Base-by-base conservation (phyloP, 2,797 vertebrate genomes). In the Tokudaia muenninki region DNA sequence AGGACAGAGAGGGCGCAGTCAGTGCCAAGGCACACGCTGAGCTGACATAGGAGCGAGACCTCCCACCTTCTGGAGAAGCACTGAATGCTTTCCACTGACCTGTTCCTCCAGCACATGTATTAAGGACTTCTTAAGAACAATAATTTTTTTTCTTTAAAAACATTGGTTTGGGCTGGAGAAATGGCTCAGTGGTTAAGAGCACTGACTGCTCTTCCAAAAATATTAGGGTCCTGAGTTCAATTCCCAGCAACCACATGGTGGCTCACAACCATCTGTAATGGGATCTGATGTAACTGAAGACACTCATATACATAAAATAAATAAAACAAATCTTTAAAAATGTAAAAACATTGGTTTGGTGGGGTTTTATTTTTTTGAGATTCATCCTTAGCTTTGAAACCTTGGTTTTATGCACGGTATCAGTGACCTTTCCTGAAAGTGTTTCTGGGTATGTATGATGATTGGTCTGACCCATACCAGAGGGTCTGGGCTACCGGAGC, bases 401-500 rank as follows among this genome's bases (percentile, higher is more conserved):
- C 8, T 82, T 34, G 44, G 16, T 75, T 65, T 74, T 26, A 50
- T 31, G 47, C 1, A 3, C 7, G 61, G 77, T 63, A 47, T 34
- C 61, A 57, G 59, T 57, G 75, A 78, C 31, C 47, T 79, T 37
- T 84, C 41, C 77, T 1, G 1, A 55, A 82, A 63, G 50, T 9
- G 2, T 47, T 79, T 79, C 6, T 0, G 0, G 24, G 41, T 47
- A 34, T 29, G 1, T 9, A n/a, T n/a, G n/a, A 2, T n/a, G 31
- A 67, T 14, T 0, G 3, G 70, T 52, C 52, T 24, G 41, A 14
- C n/a, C 13, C 13, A 8, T 13, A 29, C 21, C 0, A 0, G 3
- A 34, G 0, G 34, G 59, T 50, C 19, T 7, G 31, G 75, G 24
- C 52, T 50, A 8, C 0, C 0, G 9, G 17, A 19, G 16, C 41